These are phyloP conservation scores for Propithecus deckenii DNA, from an alignment of 2,797 vertebrate species.

Conservation along the genomic window DNA sequence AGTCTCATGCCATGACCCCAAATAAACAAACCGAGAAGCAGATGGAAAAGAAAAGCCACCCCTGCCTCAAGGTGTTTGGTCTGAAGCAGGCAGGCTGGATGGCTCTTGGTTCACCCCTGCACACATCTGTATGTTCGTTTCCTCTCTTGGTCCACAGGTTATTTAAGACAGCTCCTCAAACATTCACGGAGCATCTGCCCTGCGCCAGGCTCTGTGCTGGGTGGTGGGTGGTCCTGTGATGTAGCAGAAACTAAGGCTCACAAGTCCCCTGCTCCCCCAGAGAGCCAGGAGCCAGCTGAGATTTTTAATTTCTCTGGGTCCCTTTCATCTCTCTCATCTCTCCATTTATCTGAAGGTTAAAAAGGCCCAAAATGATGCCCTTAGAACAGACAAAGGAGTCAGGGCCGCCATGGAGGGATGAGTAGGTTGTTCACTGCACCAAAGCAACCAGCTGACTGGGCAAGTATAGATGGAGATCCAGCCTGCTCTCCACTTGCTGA, in stretches of 20 bases:
- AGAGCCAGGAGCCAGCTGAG: background rate
- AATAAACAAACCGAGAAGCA: background rate
- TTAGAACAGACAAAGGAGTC: background rate
- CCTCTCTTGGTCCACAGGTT: background rate
- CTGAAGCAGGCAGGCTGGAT: background rate
- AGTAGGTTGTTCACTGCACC: background rate
- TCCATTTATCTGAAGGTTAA: background rate
- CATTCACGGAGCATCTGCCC: background rate
- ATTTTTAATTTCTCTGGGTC: background rate
- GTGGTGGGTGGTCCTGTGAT: background rate
- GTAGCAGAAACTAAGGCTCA: background rate
- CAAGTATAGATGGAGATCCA: background rate
- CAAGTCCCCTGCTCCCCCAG: background rate
- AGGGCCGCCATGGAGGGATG: background rate
- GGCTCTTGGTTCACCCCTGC: background rate
- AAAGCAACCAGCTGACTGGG: background rate
- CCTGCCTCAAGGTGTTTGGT: accelerated
- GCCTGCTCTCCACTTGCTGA: background rate
- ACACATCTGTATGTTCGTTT: background rate
- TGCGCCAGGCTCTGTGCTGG: background rate
- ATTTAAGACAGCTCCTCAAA: background rate
- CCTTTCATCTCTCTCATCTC: background rate
- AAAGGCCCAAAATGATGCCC: background rate
- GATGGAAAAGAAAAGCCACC: background rate
- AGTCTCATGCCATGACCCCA: background rate